These are phyloP conservation scores for Blastobasis lacticolella DNA, from an alignment of 2,888 invertebrate genomes.

Conservation along the genomic window DNA sequence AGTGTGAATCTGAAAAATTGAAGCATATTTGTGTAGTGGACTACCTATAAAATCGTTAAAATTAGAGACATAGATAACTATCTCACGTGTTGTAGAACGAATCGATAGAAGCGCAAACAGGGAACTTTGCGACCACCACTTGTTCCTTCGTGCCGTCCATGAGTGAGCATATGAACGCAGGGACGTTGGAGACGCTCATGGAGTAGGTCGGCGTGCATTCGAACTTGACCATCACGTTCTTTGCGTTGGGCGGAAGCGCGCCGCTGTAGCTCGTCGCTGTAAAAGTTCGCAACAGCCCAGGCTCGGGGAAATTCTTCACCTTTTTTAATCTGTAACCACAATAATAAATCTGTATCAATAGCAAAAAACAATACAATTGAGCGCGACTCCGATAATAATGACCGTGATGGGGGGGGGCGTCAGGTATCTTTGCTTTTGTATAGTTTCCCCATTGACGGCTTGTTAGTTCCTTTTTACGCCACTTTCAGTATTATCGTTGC, in stretches of 20 bases:
- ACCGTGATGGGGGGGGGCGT: too few species aligned
- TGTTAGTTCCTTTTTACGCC: too few species aligned
- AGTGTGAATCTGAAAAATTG: slow-evolving; percentile 65
- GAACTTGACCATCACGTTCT: slow-evolving; percentile 44
- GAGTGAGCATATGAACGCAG: slow-evolving; percentile 54
- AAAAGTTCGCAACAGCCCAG: slow-evolving; percentile 48
- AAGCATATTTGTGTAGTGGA: not conserved
- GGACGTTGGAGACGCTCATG: slow-evolving; percentile 53
- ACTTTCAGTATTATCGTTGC: too few species aligned
- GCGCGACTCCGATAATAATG: too few species aligned
- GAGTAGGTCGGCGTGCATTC: slow-evolving; percentile 57
- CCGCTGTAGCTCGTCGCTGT: slow-evolving; percentile 48
- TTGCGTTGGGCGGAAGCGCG: slow-evolving; percentile 39
- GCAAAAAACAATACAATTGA: too few species aligned
- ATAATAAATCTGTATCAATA: too few species aligned
- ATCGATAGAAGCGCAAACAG: slow-evolving; percentile 55
- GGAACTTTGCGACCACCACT: slow-evolving; percentile 63
- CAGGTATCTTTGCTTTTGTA: too few species aligned
- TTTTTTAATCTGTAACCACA: slow-evolving; percentile 44
- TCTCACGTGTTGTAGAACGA: slow-evolving; percentile 67
- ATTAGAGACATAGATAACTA: not conserved
- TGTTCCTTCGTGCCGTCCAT: slow-evolving; percentile 61
- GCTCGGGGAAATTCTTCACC: slow-evolving; percentile 62
- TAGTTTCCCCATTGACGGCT: too few species aligned
- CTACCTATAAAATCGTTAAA: not conserved